A percentile compares a stretch with the other conserved stretches of the same genome.
These are phyloP conservation scores for Cottus gobio DNA, from an alignment of 2,113 vertebrate species.

Conservation along the genomic window DNA sequence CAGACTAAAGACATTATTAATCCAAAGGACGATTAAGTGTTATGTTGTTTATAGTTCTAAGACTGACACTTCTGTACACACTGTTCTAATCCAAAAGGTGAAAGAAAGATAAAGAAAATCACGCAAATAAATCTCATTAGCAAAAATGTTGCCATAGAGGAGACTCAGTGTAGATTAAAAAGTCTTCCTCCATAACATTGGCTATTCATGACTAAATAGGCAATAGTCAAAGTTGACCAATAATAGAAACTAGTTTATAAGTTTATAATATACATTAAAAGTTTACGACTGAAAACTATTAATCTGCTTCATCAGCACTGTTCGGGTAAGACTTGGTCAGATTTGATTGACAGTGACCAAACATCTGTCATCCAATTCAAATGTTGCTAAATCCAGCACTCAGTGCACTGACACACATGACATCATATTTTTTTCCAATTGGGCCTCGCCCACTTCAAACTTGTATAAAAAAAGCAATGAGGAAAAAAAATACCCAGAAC, in stretches of 20 bases:
- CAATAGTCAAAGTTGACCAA: neutral
- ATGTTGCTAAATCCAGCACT: constrained; percentile 7
- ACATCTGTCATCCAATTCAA: neutral
- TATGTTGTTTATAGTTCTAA: constrained; percentile 6
- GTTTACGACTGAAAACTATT: neutral
- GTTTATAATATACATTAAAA: neutral
- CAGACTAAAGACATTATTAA: constrained; percentile 17
- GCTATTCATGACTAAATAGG: constrained; percentile 4
- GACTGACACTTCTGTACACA: constrained; percentile 35
- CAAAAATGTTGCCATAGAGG: constrained; percentile 31
- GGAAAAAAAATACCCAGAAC: neutral
- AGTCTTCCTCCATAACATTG: neutral
- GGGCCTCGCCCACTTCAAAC: neutral
- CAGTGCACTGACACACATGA: neutral
- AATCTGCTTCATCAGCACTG: neutral
- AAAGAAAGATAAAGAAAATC: neutral
- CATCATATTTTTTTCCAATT: neutral
- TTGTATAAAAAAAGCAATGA: neutral
- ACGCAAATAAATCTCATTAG: constrained; percentile 16
- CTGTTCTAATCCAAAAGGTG: neutral
- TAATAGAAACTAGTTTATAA: neutral
- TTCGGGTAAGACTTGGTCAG: neutral
- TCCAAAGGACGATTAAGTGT: neutral
- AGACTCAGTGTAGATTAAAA: constrained; percentile 18
- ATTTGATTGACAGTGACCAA: neutral